These are phyloP conservation scores for Tamandua tetradactyla DNA, from an alignment of 2,797 vertebrate species.

Conservation along the genomic window DNA sequence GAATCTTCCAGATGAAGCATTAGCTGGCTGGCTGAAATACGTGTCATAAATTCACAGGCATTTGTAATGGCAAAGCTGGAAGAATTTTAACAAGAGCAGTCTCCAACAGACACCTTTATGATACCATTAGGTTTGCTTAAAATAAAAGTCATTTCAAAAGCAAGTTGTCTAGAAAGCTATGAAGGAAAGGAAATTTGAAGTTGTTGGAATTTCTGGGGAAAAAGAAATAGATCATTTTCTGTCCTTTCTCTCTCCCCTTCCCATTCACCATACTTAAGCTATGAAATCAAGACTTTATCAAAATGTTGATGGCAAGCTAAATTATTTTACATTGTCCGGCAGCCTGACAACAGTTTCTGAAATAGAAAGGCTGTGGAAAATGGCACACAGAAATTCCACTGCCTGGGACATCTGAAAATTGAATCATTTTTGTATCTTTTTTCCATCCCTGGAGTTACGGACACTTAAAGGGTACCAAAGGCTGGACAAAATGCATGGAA, in stretches of 20 bases:
- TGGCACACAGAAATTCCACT: neutral
- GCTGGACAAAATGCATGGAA: too few relatives aligned
- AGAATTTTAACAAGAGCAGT: conserved; percentile 25
- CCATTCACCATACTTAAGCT: neutral
- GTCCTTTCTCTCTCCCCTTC: neutral
- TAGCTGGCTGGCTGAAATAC: conserved; percentile 56
- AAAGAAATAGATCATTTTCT: neutral
- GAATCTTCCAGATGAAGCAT: neutral
- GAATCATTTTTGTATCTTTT: neutral
- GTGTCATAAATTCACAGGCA: neutral
- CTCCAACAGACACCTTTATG: neutral
- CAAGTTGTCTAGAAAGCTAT: conserved; percentile 54
- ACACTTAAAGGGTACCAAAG: neutral
- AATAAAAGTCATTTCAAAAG: conserved; percentile 63
- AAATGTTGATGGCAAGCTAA: neutral
- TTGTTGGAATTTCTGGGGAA: conserved; percentile 50
- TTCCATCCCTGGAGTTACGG: neutral
- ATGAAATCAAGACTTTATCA: neutral
- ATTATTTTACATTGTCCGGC: neutral
- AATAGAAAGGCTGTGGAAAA: neutral
- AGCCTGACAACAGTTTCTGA: neutral
- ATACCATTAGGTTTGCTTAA: conserved; percentile 72
- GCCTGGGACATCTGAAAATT: neutral
- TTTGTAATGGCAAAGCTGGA: conserved; percentile 57
- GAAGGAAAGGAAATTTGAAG: conserved; percentile 55